phyloP scores from a whole-genome alignment of 2,113 vertebrate species.

The Tichodroma muraria region DNA sequence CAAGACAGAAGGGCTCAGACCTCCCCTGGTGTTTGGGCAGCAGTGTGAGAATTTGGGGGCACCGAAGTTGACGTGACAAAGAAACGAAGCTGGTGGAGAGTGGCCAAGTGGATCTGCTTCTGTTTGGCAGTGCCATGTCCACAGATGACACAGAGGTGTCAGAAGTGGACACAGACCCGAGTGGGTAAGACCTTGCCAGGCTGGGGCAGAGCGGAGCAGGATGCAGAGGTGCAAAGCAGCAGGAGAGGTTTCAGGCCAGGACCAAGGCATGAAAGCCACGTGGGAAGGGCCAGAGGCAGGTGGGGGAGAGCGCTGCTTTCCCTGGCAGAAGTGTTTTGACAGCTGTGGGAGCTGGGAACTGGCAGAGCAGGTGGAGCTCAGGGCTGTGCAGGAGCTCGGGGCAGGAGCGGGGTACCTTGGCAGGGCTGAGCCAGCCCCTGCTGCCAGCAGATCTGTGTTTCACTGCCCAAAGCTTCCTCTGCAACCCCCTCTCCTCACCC shows the following conservation, averaged over 20 bases:
- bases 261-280: background rate
- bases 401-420: background rate
- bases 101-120: background rate
- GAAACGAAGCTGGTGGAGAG: background rate
- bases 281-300: background rate
- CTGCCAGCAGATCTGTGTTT: background rate
- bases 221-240: background rate
- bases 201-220: background rate
- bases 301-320: background rate
- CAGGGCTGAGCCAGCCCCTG: background rate
- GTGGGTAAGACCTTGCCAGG: background rate
- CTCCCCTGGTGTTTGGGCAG: background rate
- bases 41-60: background rate
- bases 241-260: background rate
- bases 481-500: background rate
- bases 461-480: background rate
- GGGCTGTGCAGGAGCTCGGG: background rate
- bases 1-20: background rate
- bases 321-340: background rate
- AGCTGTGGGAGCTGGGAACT: background rate
- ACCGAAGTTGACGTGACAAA: background rate
- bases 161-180: background rate
- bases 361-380: background rate
- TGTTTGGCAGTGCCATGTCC: background rate
- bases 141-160: background rate